Conservation (phyloP, 2,888 invertebrate species). For the Nyleta sp. region DNA sequence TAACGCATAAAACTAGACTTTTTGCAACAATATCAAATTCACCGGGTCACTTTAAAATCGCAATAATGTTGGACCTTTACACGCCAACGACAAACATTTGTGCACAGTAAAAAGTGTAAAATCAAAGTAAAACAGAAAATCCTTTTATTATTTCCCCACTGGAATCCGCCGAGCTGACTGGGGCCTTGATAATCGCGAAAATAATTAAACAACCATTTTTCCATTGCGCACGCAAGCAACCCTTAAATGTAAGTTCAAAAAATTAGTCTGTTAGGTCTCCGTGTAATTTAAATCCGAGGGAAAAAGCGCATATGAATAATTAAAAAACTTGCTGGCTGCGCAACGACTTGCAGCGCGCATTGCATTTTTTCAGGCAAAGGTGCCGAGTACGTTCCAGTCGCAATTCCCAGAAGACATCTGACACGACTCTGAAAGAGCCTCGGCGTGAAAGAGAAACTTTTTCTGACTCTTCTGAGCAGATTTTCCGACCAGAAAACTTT, state of each 20-base stretch:
- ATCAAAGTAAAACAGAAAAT: background rate
- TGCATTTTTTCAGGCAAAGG: constrained; percentile 28
- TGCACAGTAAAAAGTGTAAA: too few relatives aligned
- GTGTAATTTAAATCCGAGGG: constrained; percentile 24
- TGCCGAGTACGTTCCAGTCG: constrained; percentile 2
- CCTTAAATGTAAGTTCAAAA: constrained; percentile 19
- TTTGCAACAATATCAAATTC: too few relatives aligned
- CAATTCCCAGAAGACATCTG: constrained; percentile 25
- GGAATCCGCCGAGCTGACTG: background rate
- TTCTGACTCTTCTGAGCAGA: too few relatives aligned
- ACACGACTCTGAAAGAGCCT: constrained; percentile 17
- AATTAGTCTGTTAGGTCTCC: constrained; percentile 17
- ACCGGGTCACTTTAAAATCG: too few relatives aligned
- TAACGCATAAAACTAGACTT: too few relatives aligned
- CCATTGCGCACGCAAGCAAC: background rate
- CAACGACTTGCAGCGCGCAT: constrained; percentile 17
- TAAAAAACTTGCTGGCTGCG: constrained; percentile 18
- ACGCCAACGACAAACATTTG: too few relatives aligned
- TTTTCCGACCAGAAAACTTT: too few relatives aligned
- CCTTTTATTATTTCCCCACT: background rate
- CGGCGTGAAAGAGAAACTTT: constrained; percentile 25
- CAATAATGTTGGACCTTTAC: too few relatives aligned
- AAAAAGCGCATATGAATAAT: constrained; percentile 24
- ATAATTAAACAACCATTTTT: constrained; percentile 21
- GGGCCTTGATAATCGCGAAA: constrained; percentile 7